phyloP scores from a whole-genome alignment of 2,113 vertebrate genomes.

The Pristiophorus japonicus region DNA sequence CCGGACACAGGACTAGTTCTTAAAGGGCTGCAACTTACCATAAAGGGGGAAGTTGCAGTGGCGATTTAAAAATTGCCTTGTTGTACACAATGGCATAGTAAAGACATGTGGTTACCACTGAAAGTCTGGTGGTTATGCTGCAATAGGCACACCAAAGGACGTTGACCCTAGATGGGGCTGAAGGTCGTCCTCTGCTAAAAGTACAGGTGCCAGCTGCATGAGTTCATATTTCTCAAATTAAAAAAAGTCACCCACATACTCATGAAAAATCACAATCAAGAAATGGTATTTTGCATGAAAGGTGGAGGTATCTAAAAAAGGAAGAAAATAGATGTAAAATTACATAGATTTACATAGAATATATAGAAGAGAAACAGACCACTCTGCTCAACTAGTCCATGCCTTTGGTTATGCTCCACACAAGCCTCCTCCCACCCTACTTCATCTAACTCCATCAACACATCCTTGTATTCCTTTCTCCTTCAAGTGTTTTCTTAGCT shows the following conservation, averaged over 20 bases:
- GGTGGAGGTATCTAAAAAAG: too few relatives aligned
- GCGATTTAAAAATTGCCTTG: too few relatives aligned
- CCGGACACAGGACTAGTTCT: background rate
- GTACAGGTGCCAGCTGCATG: background rate
- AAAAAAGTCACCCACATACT: background rate
- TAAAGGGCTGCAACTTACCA: background rate
- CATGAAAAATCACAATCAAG: background rate
- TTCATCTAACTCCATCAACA: too few relatives aligned
- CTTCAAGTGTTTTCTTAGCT: too few relatives aligned
- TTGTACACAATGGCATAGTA: background rate
- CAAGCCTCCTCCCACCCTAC: too few relatives aligned
- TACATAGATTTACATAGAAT: background rate
- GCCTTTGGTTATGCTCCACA: too few relatives aligned
- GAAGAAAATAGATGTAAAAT: background rate
- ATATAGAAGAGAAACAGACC: background rate
- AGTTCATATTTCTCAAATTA: background rate
- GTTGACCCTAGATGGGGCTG: too few relatives aligned
- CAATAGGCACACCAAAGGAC: background rate
- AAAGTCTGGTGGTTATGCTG: background rate
- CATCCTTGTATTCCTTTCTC: too few relatives aligned
- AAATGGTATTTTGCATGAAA: background rate
- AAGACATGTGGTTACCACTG: background rate
- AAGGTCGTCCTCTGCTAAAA: background rate
- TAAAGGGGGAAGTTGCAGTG: too few relatives aligned
- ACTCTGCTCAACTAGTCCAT: too few relatives aligned